These are phyloP conservation scores for Salvelinus alpinus DNA, from an alignment of 2,113 vertebrate species.

Conservation along the genomic window DNA sequence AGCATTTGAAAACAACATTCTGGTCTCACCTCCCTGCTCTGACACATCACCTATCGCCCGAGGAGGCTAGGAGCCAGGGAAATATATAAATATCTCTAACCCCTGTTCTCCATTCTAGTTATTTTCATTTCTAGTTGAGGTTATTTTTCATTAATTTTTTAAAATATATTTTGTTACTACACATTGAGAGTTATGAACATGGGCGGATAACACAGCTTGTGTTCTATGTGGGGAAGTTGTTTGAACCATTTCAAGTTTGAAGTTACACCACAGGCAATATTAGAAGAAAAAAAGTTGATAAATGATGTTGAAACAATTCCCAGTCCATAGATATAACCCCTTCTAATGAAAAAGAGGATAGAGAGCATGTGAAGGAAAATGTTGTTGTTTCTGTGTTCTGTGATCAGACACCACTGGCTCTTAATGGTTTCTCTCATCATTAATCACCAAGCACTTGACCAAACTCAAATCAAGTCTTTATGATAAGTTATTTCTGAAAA, in stretches of 20 bases:
- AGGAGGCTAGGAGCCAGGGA: conserved; percentile 47
- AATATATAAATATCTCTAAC: conserved; percentile 48
- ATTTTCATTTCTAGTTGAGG: conserved; percentile 43
- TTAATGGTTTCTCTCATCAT: too few species aligned
- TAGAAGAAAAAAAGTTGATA: conserved; percentile 13
- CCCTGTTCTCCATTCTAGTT: conserved; percentile 39
- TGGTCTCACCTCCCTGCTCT: conserved; percentile 49
- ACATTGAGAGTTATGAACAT: conserved; percentile 44
- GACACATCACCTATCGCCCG: conserved; percentile 54
- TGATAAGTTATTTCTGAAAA: not conserved
- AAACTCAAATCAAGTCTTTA: conserved; percentile 23
- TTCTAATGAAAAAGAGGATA: too few species aligned
- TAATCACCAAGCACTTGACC: conserved; percentile 18
- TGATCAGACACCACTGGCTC: too few species aligned
- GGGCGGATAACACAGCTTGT: conserved; percentile 22
- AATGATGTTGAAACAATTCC: conserved; percentile 1
- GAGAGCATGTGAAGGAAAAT: too few species aligned
- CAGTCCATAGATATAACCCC: not conserved
- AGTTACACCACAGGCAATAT: conserved; percentile 43
- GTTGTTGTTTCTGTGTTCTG: too few species aligned
- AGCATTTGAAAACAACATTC: conserved; percentile 75
- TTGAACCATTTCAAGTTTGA: conserved; percentile 40
- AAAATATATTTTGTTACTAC: not conserved
- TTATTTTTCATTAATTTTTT: not conserved
- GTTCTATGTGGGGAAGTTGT: conserved; percentile 13